Evolutionary conservation across 1,140 invertebrate genomes (phyloP), one percentile per base, ranked within the genome.

Genomic region (Gonioctena quinquepunctata): DNA sequence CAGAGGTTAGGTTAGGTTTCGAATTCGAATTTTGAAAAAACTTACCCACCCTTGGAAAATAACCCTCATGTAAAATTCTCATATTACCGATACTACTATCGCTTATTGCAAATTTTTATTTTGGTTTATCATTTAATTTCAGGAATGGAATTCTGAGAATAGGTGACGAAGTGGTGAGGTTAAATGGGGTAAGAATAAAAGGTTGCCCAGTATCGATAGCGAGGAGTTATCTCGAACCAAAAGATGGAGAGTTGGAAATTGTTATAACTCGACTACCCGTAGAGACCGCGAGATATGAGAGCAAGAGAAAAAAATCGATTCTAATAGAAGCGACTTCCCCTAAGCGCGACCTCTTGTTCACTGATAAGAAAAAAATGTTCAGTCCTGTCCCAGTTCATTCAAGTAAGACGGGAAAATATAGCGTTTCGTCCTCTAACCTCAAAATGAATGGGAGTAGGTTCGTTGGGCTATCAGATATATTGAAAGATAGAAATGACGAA

Each of bases 101-200:
- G n/a, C n/a, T n/a, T 54, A 50, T 42, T 42, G 6, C 21, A 28
- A 6, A 22, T 21, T 67, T 25, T 7, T 33, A 25, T 66, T 66
- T 59, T 22, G 52, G 59, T 69, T 59, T 19, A 27, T 18, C 3
- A 33, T 8, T 73, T 66, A 73, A 33, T 76, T 79, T 67, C 85
- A 93, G 91, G 75, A 93, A 94, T 82, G 93, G 93, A 0, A 89
- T 90, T 19, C 80, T 96, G 62, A 87, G 87, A 68, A 87, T 92
- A 60, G 93, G 93, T 1, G 94, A 96, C 82, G 93, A 96, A 84
- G 88, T 96, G 8, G 84, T 96, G 6, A 94, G 93, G 76, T 91
- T 95, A 1, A 95, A 95, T 81, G 94, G 94, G 0, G 86, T 88
- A 70, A 86, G 90, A 77, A 83, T 95, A 62, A 87, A 92, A 42